Percentiles rank a stretch among this genome's conserved stretches.
phyloP scores from a whole-genome alignment of 1,140 invertebrate genomes.

The Eueides isabella region DNA sequence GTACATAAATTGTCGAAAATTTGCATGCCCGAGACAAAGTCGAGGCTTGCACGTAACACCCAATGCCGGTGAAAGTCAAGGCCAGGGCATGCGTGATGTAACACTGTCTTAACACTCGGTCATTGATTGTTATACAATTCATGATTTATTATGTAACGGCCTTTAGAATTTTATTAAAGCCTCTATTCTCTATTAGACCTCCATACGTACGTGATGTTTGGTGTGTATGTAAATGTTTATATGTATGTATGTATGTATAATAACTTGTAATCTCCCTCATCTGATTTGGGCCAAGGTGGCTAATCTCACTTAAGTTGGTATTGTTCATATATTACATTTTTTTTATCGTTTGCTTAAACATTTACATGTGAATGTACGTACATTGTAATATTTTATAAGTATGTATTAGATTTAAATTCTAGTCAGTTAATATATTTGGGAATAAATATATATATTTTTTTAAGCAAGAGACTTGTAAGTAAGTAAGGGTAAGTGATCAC shows the following conservation, averaged over 20 bases:
- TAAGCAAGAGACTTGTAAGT: too few relatives aligned
- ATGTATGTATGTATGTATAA: background rate
- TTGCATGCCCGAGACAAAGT: constrained; percentile 25
- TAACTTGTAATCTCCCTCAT: background rate
- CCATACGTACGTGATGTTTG: background rate
- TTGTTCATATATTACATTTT: background rate
- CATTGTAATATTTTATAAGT: too few relatives aligned
- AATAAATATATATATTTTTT: too few relatives aligned
- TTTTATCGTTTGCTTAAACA: background rate
- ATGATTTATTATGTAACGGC: constrained; percentile 27
- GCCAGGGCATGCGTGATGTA: constrained; percentile 29
- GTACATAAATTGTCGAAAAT: constrained; percentile 25
- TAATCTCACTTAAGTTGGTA: background rate
- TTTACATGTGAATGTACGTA: background rate
- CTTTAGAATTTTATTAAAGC: constrained; percentile 1
- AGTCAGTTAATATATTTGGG: too few relatives aligned
- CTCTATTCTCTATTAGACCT: background rate
- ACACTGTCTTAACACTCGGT: background rate
- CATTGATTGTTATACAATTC: constrained; percentile 25
- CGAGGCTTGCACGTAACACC: constrained; percentile 27
- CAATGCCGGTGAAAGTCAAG: constrained; percentile 38
- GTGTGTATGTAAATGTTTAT: background rate
- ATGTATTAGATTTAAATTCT: too few relatives aligned
- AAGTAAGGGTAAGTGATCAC: too few relatives aligned
- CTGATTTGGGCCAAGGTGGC: background rate